Evolutionary conservation across 1,140 invertebrate genomes (phyloP).

Genomic region (Ladona fulva): DNA sequence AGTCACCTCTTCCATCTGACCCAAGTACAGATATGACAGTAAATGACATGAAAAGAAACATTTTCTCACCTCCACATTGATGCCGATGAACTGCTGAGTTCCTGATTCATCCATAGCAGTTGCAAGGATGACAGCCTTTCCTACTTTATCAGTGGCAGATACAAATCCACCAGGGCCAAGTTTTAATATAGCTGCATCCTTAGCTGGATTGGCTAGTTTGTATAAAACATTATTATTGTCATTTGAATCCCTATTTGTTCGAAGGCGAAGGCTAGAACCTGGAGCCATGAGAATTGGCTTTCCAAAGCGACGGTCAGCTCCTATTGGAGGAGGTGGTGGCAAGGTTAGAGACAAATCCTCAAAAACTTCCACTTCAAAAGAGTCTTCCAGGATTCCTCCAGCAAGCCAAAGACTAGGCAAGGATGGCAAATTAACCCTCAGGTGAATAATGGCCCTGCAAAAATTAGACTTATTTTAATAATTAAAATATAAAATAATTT

Average conservation of each 20-base stretch:
- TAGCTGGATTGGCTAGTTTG: background rate
- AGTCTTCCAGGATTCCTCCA: background rate
- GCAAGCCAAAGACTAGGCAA: background rate
- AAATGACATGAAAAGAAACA: too few relatives aligned
- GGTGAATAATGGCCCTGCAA: background rate
- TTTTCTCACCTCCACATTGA: background rate
- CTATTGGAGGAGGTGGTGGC: background rate
- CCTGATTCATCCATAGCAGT: background rate
- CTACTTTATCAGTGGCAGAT: background rate
- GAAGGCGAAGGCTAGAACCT: background rate
- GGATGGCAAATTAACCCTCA: background rate
- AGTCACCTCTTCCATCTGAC: too few relatives aligned
- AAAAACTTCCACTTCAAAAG: background rate
- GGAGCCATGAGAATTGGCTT: background rate
- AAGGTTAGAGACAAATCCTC: background rate
- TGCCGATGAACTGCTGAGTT: background rate
- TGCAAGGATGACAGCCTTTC: background rate
- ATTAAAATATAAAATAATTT: too few relatives aligned
- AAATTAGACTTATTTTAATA: too few relatives aligned
- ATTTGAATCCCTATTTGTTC: background rate
- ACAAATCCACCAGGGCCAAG: background rate
- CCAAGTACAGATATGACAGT: too few relatives aligned
- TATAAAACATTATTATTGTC: background rate
- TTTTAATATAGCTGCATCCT: background rate
- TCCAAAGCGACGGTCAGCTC: background rate